Base-by-base conservation (phyloP, 1,140 invertebrate genomes). In the Venturia canescens region DNA sequence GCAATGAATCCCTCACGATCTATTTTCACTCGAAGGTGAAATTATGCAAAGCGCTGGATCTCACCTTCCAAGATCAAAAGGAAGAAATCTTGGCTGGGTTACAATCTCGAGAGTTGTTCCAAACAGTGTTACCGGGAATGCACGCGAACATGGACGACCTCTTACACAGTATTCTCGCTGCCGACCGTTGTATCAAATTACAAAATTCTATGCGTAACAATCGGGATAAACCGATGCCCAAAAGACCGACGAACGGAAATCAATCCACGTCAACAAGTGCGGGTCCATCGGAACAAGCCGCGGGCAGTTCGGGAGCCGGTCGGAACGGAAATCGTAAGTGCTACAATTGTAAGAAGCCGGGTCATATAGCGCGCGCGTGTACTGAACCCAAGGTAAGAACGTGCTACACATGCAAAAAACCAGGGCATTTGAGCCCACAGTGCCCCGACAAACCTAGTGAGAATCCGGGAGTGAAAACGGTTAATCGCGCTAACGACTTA, bases 21-120 rank as follows among this genome's bases (percentile, higher is more conserved):
- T 87, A 86, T 44, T 85, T 80, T 66, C 81, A 82, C 18, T 78
- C 82, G 13, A 87, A 86, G 60, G 66, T 84, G 16, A 66, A 48
- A 57, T 38, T 86, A n/a, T 86, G 85, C 80, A 79, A 71, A 1
- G 6, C 50, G 0, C 74, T 87, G 15, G 15, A 48, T 3, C 18
- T 85, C 4, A 23, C 31, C 0, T 84, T 84, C 48, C 34, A 50
- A 0, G 81, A 84, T 66, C 66, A 69, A 1, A 86, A 85, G 44
- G 70, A 82, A 18, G 83, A 86, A 76, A 67, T 87, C 5, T 69
- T 74, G 66, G 15, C 69, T 1, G 78, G 83, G 26, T 34, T 82
- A 11, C 57, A 38, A 38, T 82, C 83, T 0, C 66, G 74, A 0
- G 76, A 82, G 27, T 75, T 78, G 16, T 75, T 77, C 44, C 66